phyloP scores from a whole-genome alignment of 2,888 invertebrate genomes.

The Limenitis camilla region DNA sequence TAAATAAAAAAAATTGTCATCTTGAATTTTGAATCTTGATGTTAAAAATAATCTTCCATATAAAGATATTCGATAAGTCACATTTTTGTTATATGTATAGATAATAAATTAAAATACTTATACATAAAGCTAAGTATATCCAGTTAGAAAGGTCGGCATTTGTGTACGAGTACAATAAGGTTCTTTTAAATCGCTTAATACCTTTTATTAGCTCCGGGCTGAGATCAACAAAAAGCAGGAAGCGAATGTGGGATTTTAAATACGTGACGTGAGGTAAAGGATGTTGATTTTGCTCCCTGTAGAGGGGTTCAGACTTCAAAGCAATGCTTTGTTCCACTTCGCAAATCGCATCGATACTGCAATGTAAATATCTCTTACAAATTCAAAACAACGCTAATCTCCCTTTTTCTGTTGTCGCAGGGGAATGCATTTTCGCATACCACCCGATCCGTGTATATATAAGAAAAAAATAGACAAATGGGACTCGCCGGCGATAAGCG shows the following conservation, averaged over 20 bases:
- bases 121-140: too few relatives aligned
- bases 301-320: conserved; percentile 33
- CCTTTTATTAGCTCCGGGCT: conserved; percentile 43
- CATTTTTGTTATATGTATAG: too few relatives aligned
- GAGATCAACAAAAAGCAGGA: conserved; percentile 66
- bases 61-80: too few relatives aligned
- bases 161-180: conserved; percentile 34
- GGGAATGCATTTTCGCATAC: conserved; percentile 12
- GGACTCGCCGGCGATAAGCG: too few relatives aligned
- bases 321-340: conserved; percentile 53
- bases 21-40: too few relatives aligned
- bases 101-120: too few relatives aligned
- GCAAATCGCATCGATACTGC: too few relatives aligned
- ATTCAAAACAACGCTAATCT: conserved; percentile 24
- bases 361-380: conserved; percentile 47
- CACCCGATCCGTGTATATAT: too few relatives aligned
- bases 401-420: conserved; percentile 28
- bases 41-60: too few relatives aligned
- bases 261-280: conserved; percentile 62
- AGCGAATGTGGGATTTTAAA: conserved; percentile 66
- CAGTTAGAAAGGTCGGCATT: too few relatives aligned
- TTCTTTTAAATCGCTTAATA: conserved; percentile 45
- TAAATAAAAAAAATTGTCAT: too few relatives aligned
- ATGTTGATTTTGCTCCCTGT: conserved; percentile 62
- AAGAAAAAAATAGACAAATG: too few relatives aligned